Percentiles rank a stretch among this genome's conserved stretches.
These are phyloP conservation scores for Gorsachius goisagi DNA, from an alignment of 2,113 vertebrate species.

Conservation along the genomic window DNA sequence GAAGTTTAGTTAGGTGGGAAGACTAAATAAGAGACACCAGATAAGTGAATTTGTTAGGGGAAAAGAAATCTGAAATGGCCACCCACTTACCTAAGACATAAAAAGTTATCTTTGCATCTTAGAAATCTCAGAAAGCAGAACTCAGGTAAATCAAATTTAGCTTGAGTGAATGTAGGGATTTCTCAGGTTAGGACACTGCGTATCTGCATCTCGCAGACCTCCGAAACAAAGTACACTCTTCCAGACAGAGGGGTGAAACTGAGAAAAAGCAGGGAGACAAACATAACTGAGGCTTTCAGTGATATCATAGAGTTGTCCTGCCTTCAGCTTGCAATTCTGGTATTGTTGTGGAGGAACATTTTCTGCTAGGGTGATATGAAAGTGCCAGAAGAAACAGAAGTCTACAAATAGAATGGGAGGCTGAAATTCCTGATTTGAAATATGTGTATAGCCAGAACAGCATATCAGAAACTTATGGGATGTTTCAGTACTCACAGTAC, in stretches of 20 bases:
- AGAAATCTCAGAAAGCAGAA: background rate
- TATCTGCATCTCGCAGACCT: background rate
- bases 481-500: background rate
- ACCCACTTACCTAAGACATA: background rate
- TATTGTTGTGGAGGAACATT: background rate
- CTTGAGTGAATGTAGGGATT: background rate
- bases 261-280: background rate
- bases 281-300: background rate
- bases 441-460: background rate
- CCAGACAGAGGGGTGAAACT: background rate
- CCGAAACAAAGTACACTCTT: background rate
- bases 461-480: background rate
- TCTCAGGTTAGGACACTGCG: background rate
- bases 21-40: background rate
- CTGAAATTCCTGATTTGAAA: background rate
- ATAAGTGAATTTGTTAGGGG: background rate
- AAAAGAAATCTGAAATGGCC: background rate
- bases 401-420: background rate
- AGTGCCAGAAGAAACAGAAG: background rate
- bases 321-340: background rate
- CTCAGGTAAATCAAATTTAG: background rate
- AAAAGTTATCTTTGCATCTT: background rate
- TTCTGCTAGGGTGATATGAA: background rate
- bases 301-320: background rate
- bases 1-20: background rate